Base-by-base conservation (phyloP, 2,888 invertebrate species). In the Carpatolechia fugitivella region DNA sequence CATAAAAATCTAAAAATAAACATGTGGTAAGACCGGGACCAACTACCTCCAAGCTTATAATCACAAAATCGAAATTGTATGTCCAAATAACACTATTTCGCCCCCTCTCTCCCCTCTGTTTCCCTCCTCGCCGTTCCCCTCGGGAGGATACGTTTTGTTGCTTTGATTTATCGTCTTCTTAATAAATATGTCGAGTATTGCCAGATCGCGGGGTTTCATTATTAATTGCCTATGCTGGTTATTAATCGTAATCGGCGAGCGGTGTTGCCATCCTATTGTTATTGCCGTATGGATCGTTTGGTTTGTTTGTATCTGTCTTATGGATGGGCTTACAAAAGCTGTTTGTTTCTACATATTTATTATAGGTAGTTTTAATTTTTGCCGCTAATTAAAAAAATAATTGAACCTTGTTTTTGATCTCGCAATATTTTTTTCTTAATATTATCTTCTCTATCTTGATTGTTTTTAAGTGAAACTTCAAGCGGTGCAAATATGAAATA, bases 81-180 rank as follows among this genome's bases (percentile, higher is more conserved):
- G 36, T 13, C 36, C 3, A 38, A 14, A 14, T 14, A 14, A 14
- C 7, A 38, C 3, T 7, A 18, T 44, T n/a, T 24, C n/a, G n/a
- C 7, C 16, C 10, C n/a, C 1, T 2, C 18, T 20, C 1, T 38
- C 1, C 14, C 13, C 38, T 38, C 3, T 38, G 38, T 10, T 11
- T 11, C 20, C 11, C 14, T 18, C 40, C 40, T 18, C 29, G 4
- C n/a, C 44, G 14, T 11, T 14, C 16, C 31, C 16, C 14, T 1
- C 68, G 59, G 60, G 60, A 56, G 62, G 52, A 58, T 61, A 64
- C 68, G 68, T 72, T 74, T 76, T 77, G 81, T 78, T 73, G 69
- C 62, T 73, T 76, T 86, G 85, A 85, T 86, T 85, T 85, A 86
- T 85, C 76, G 78, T 76, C 80, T 83, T 82, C 85, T 85, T 86